phyloP scores from a whole-genome alignment of 2,113 vertebrate species.

The Nipponia nippon region DNA sequence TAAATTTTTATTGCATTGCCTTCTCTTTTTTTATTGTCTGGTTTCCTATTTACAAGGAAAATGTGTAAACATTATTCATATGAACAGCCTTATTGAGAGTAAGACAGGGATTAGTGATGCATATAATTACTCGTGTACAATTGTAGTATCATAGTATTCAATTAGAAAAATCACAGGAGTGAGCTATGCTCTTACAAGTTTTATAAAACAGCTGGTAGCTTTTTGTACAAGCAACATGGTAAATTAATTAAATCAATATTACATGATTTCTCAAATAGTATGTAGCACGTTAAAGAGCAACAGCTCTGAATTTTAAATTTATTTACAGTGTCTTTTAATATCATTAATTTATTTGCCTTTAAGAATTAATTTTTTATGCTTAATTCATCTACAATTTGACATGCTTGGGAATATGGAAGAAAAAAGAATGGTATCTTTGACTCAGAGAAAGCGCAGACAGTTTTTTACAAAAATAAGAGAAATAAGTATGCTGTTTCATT shows the following conservation, averaged over 20 bases:
- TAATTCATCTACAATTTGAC: background rate
- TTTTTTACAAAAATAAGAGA: background rate
- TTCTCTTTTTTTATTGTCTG: background rate
- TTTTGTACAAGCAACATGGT: background rate
- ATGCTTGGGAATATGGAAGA: background rate
- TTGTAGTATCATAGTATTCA: background rate
- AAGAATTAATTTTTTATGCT: background rate
- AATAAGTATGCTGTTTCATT: background rate
- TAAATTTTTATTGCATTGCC: background rate
- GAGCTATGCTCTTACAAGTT: background rate
- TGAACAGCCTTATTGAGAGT: background rate
- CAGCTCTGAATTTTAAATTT: background rate
- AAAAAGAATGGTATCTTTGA: background rate
- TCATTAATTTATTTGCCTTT: background rate
- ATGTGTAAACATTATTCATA: background rate
- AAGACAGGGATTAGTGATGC: background rate
- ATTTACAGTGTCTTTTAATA: background rate
- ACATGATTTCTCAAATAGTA: background rate
- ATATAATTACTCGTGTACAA: background rate
- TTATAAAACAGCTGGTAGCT: background rate
- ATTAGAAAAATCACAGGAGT: background rate
- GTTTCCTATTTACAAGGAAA: background rate
- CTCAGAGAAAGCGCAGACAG: accelerated
- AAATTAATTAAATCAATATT: background rate
- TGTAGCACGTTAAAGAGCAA: background rate